Base-by-base conservation (phyloP, 2,797 vertebrate genomes). In the Lagocephalus sceleratus region DNA sequence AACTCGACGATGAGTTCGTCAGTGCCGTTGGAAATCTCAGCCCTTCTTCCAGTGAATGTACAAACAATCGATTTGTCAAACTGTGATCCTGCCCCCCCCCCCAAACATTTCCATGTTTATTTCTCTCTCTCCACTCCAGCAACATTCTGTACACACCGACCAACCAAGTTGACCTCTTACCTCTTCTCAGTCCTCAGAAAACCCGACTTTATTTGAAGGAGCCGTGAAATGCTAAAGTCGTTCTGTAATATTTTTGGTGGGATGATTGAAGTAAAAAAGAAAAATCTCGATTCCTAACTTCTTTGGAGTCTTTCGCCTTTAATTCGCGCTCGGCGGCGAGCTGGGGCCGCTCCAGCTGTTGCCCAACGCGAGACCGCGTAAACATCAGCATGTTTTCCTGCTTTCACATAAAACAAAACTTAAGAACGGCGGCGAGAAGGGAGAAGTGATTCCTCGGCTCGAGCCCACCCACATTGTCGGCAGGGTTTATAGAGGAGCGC, bases 31-130 rank as follows among this genome's bases (percentile, higher is more conserved):
- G 79, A 72, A 61, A 57, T 52, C 70, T n/a, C n/a, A n/a, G n/a
- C n/a, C n/a, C n/a, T 80, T 75, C 42, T 73, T 54, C 54, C 22
- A 49, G 82, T 86, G 85, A 88, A 88, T 88, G 88, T 89, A 86
- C 56, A 72, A 75, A 59, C 19, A 7, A 49, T 19, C 40, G 40
- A 73, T 75, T 73, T 26, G 48, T 57, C 52, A 68, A 59, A 77
- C 74, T 84, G 79, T 78, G 76, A 85, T 64, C 63, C 32, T 35
- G 32, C 2, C 1, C 14, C 11, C 32, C 26, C 32, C 32, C 12
- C 14, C 32, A 35, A 3, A 12, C 32, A 10, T 1, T 29, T 29
- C 3, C 7, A 6, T 49, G 6, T 14, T 23, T 35, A 38, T 45
- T 49, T 29, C 8, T 19, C 20, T 35, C 38, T 48, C 48, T 35